Evolutionary conservation across 2,888 invertebrate genomes (phyloP).

Genomic region (Cryptus viduatorius): DNA sequence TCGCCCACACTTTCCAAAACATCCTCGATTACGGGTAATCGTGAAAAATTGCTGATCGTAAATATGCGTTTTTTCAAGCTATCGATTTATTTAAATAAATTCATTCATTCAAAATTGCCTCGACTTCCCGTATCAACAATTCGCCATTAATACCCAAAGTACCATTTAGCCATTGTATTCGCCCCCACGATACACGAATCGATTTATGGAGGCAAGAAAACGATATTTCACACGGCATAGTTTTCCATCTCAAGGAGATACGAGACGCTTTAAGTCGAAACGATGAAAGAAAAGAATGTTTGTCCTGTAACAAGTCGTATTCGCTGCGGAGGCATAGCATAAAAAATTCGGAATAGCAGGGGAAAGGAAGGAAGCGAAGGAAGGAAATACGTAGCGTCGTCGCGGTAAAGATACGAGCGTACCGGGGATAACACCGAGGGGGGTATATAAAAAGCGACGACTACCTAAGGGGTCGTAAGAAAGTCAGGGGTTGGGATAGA

Average conservation of each 20-base stretch:
- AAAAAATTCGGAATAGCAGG: background rate
- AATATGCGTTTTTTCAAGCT: background rate
- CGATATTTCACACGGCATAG: background rate
- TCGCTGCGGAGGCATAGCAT: background rate
- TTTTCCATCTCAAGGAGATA: background rate
- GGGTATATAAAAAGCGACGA: conserved; percentile 9
- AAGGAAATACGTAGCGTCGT: conserved; percentile 16
- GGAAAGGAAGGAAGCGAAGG: conserved; percentile 9
- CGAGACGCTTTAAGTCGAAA: background rate
- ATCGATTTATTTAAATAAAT: background rate
- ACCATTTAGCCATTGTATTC: background rate
- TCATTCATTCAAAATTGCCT: too few species aligned
- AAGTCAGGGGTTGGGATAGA: background rate
- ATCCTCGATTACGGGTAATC: background rate
- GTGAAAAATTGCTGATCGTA: background rate
- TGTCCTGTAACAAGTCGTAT: conserved; percentile 3
- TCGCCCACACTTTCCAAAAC: background rate
- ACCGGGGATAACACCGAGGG: background rate
- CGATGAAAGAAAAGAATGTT: conserved; percentile 4
- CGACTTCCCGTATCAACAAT: background rate
- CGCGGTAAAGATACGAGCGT: conserved; percentile 29
- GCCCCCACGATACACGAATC: background rate
- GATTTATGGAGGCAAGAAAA: background rate
- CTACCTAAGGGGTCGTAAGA: conserved; percentile 14
- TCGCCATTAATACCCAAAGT: too few species aligned